These are phyloP conservation scores for Acropora tenuis DNA, from an alignment of 64 coral and sea anemone species.

Conservation along the genomic window DNA sequence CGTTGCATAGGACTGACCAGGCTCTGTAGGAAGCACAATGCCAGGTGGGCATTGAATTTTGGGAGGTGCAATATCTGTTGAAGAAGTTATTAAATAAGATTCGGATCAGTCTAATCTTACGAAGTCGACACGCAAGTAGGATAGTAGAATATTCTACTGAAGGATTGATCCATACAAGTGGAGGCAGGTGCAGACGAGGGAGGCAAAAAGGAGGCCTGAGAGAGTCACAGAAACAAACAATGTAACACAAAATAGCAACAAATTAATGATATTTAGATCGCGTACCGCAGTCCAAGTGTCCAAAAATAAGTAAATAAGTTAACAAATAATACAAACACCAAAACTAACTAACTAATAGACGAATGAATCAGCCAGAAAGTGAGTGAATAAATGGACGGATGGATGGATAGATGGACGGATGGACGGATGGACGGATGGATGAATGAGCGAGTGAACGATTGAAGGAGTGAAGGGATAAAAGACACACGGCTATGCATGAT, in stretches of 20 bases:
- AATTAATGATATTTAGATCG: neutral
- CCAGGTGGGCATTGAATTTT: constrained; percentile 26
- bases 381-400: too few relatives aligned
- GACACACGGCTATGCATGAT: neutral
- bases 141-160: too few relatives aligned
- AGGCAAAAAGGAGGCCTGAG: too few relatives aligned
- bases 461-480: neutral
- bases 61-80: constrained; percentile 13
- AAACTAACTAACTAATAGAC: neutral
- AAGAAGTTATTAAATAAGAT: constrained; percentile 1
- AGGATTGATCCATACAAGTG: neutral
- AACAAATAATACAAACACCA: neutral
- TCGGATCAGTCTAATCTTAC: neutral
- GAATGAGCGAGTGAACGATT: neutral
- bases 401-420: too few relatives aligned
- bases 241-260: too few relatives aligned
- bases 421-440: neutral
- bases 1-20: constrained; percentile 31
- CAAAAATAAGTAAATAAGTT: neutral
- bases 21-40: constrained; percentile 2
- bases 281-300: neutral
- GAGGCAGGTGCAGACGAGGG: neutral
- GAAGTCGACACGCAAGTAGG: neutral
- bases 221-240: too few relatives aligned
- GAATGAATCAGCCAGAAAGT: neutral